A percentile compares a stretch with the other conserved stretches of the same genome.
These are phyloP conservation scores for Helleia helle DNA, from an alignment of 2,888 invertebrate species.

Conservation along the genomic window DNA sequence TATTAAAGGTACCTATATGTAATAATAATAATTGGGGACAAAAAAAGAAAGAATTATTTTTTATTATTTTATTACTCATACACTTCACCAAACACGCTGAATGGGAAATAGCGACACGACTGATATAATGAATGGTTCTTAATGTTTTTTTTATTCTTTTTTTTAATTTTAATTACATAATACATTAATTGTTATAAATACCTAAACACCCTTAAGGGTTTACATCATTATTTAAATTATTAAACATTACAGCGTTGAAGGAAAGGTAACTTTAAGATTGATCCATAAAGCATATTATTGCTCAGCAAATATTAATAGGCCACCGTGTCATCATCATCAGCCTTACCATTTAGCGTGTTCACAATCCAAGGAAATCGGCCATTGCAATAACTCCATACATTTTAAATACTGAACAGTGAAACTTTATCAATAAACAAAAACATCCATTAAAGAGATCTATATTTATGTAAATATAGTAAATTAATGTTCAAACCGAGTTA, in stretches of 20 bases:
- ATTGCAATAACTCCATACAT: slow-evolving; percentile 3
- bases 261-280: not conserved
- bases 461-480: no score
- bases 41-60: slow-evolving; percentile 28
- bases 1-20: no score
- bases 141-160: slow-evolving; percentile 24
- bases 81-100: slow-evolving; percentile 61
- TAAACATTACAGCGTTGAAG: slow-evolving; percentile 30
- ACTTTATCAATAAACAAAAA: no score
- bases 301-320: slow-evolving; percentile 12
- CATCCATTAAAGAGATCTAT: no score
- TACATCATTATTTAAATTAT: slow-evolving; percentile 61
- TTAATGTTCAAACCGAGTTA: no score
- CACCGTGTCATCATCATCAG: slow-evolving; percentile 35
- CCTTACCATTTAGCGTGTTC: slow-evolving; percentile 51
- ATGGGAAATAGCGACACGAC: slow-evolving; percentile 57
- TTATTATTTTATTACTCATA: slow-evolving; percentile 54
- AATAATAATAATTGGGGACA: no score
- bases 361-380: slow-evolving; percentile 11
- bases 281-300: slow-evolving; percentile 4
- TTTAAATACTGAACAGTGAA: no score
- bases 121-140: slow-evolving; percentile 46
- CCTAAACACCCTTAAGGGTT: slow-evolving; percentile 38
- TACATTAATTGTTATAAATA: slow-evolving; percentile 50
- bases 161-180: slow-evolving; percentile 41